Base-by-base conservation (phyloP, 2,888 invertebrate genomes). In the Alloplasta piceator region DNA sequence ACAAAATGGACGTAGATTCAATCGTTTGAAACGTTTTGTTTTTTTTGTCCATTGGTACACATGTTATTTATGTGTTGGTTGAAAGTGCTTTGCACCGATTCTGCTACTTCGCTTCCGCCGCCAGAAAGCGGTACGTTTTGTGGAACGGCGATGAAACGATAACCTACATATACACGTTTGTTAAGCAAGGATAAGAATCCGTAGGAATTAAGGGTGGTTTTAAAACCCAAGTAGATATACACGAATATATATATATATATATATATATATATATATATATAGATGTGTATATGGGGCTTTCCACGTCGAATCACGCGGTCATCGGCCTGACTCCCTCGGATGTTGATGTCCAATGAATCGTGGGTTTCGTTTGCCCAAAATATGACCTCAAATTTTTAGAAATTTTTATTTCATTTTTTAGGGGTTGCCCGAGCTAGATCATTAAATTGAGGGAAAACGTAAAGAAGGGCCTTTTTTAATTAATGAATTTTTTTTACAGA, bases 41-140 rank as follows among this genome's bases (percentile, higher is more conserved):
- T 41, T 58, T 63, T 48, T 5, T 46, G 14, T 38, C 50, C 5
- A 10, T 60, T 38, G 38, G 16, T n/a, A 61, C 26, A 41, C 0
- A 61, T 61, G 50, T 41, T n/a, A 26, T 26, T 3, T 26, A 26
- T 26, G 26, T 26, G 26, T 26, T 26, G 26, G 26, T 26, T 26
- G 26, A 26, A 39, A 63, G 72, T 63, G 72, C 39, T 55, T 63
- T 63, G 48, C 52, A 63, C 41, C 52, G 63, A 61, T 63, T 50
- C 43, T 55, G 41, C 63, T 55, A 63, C 63, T 36, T 26, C 16
- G 63, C 43, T 63, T 52, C 4, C 1, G 6, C 43, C 52, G 36
- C 72, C 41, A 72, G 55, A 36, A 72, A 72, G 43, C 63, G 72
- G 72, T 72, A 72, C 52, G 72, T 72, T 72, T 55, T 26, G 63